Evolutionary conservation across 2,113 vertebrate species (phyloP).

Genomic region (Nipponia nippon): DNA sequence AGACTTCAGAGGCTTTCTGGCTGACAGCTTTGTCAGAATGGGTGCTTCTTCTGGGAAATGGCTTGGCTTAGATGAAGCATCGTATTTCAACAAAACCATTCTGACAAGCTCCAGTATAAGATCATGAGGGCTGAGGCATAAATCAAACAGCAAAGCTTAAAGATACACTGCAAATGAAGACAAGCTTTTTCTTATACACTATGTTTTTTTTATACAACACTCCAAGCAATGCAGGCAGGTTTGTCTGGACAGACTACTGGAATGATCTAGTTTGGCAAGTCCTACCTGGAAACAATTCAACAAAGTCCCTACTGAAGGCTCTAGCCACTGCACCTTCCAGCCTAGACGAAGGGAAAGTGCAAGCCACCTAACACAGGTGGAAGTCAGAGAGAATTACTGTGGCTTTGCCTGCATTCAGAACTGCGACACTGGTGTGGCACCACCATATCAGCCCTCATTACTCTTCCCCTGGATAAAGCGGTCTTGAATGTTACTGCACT

Average conservation of each 20-base stretch:
- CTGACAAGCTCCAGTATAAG: conserved; percentile 27
- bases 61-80: conserved; percentile 23
- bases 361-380: background rate
- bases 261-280: background rate
- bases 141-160: conserved; percentile 21
- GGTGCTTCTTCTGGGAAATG: background rate
- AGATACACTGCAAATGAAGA: background rate
- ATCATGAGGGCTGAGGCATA: background rate
- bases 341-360: background rate
- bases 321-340: background rate
- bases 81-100: conserved; percentile 7
- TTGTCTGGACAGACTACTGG: background rate
- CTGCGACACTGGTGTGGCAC: background rate
- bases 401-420: background rate
- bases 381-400: background rate
- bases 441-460: background rate
- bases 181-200: background rate
- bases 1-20: conserved; percentile 37
- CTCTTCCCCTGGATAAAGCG: background rate
- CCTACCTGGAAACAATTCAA: background rate
- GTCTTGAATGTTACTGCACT: background rate
- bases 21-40: conserved; percentile 55
- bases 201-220: background rate
- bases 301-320: background rate
- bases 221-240: background rate